A percentile compares a stretch with the other conserved stretches of the same genome.
Evolutionary conservation across 2,113 vertebrate species (phyloP).

Genomic region (Poeciliopsis turrubarensis): DNA sequence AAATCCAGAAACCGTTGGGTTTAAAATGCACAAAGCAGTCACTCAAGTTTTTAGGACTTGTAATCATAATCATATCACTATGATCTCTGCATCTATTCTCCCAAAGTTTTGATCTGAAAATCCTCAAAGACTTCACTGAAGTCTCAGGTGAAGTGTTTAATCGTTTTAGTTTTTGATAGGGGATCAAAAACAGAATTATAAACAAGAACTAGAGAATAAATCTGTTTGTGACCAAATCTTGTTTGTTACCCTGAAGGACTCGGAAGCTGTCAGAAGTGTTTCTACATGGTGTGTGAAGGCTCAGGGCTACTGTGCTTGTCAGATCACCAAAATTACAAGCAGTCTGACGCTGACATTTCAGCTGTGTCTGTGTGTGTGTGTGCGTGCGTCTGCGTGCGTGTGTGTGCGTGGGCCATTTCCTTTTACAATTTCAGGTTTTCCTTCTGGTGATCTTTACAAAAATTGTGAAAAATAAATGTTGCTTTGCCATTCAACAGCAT

Average conservation of each 20-base stretch:
- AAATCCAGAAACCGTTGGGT: neutral
- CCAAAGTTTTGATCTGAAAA: neutral
- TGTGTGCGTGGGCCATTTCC: neutral
- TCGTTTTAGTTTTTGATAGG: neutral
- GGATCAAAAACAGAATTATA: neutral
- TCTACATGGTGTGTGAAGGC: neutral
- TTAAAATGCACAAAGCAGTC: neutral
- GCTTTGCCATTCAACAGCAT: neutral
- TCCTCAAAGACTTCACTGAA: neutral
- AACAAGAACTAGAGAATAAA: neutral
- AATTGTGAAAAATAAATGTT: neutral
- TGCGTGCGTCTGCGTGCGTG: no score
- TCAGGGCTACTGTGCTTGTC: neutral
- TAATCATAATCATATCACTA: neutral
- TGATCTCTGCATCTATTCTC: neutral
- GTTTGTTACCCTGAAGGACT: neutral
- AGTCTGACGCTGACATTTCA: constrained; percentile 1
- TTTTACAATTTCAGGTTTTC: neutral
- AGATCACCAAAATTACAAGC: neutral
- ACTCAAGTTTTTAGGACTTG: neutral
- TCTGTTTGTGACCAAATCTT: neutral
- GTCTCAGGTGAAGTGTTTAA: neutral
- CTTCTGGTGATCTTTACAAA: neutral
- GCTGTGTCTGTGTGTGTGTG: neutral
- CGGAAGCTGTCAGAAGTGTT: neutral